Percentiles rank a stretch among this genome's conserved stretches.
These are phyloP conservation scores for Protobothrops flavoviridis DNA, from an alignment of 2,113 vertebrate species.

Conservation along the genomic window DNA sequence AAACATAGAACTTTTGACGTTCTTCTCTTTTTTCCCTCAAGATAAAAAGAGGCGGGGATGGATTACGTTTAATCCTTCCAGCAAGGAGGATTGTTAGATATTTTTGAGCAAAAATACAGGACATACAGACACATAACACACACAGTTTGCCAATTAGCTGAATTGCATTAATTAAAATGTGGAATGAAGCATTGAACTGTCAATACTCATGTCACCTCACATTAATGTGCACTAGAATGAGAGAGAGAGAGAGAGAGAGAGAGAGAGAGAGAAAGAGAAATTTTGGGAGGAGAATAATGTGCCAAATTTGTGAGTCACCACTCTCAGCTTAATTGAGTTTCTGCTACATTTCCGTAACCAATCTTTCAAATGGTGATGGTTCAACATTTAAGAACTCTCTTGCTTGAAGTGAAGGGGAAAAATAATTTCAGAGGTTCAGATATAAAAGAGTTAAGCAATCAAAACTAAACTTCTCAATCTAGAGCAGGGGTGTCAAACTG, in stretches of 20 bases:
- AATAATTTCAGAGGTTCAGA: not conserved
- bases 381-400: not conserved
- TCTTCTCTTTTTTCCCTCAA: not conserved
- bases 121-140: not conserved
- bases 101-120: not conserved
- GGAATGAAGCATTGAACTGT: not conserved
- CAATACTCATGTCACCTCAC: not conserved
- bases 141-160: constrained; percentile 18
- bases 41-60: not conserved
- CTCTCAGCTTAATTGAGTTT: not conserved
- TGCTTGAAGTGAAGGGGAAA: not conserved
- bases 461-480: not conserved
- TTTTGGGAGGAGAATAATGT: not conserved
- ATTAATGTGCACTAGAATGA: not conserved
- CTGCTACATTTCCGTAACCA: rapidly evolving
- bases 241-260: not conserved
- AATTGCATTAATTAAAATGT: constrained; percentile 32
- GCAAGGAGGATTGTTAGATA: not conserved
- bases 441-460: not conserved
- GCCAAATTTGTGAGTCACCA: not conserved
- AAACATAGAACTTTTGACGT: not conserved
- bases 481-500: not conserved
- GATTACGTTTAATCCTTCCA: not conserved
- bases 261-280: not conserved
- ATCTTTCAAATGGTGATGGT: not conserved